Percentiles rank a stretch among this genome's conserved stretches.
phyloP scores from a whole-genome alignment of 2,888 invertebrate genomes.

The Reticulitermes lucifugus region DNA sequence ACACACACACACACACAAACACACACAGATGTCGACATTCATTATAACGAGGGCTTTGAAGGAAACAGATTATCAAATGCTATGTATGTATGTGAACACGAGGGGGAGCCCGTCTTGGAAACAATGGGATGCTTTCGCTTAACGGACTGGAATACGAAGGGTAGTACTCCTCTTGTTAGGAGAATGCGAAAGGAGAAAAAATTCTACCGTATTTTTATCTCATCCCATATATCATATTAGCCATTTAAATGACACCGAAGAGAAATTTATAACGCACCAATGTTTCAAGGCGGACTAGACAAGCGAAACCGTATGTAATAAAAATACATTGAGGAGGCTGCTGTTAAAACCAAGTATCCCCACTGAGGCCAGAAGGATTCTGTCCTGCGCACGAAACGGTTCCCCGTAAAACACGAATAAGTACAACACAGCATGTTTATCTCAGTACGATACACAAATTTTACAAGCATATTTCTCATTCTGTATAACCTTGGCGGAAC shows the following conservation, averaged over 20 bases:
- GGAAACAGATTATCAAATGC: neutral
- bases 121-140: neutral
- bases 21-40: neutral
- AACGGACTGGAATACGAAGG: conserved; percentile 2
- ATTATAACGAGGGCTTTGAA: neutral
- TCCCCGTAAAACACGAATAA: too few species aligned
- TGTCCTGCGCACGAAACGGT: too few species aligned
- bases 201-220: neutral
- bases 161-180: neutral
- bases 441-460: too few species aligned
- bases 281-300: neutral
- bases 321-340: neutral
- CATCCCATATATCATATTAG: neutral
- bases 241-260: conserved; percentile 12
- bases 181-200: neutral
- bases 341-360: neutral
- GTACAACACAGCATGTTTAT: too few species aligned
- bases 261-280: conserved; percentile 9
- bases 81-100: neutral
- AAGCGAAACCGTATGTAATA: neutral
- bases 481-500: too few species aligned
- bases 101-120: neutral
- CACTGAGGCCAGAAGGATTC: too few species aligned
- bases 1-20: too few species aligned
- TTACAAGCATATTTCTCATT: too few species aligned